These are phyloP conservation scores for Diadema setosum DNA, from an alignment of 35 echinoderm and acorn worm genomes.

Conservation along the genomic window DNA sequence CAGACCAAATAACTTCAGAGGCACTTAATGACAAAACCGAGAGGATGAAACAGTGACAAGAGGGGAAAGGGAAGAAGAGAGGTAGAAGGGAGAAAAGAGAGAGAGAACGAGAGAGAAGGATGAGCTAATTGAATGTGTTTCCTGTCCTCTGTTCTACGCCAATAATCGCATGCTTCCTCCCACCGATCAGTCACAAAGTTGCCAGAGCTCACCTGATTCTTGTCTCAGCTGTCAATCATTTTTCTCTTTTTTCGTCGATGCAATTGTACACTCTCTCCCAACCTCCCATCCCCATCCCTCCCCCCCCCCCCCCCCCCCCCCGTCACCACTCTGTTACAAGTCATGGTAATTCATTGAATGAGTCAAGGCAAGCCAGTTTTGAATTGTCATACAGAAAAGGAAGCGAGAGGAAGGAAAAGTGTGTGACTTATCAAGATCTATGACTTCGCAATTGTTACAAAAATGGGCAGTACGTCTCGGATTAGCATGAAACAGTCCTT, in stretches of 20 bases:
- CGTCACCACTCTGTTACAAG: too few species aligned
- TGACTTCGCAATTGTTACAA: too few species aligned
- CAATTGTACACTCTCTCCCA: too few species aligned
- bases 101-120: not conserved
- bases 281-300: too few species aligned
- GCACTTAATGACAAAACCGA: too few species aligned
- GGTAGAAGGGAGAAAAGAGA: not conserved
- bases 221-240: not conserved
- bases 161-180: conserved; percentile 18
- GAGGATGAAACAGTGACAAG: too few species aligned
- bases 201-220: not conserved
- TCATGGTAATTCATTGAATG: not conserved
- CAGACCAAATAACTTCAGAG: too few species aligned
- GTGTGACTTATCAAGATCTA: not conserved
- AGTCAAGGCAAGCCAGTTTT: not conserved
- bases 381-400: too few species aligned
- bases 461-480: too few species aligned
- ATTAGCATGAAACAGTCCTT: too few species aligned
- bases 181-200: not conserved
- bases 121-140: conserved; percentile 2
- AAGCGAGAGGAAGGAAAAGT: not conserved
- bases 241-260: too few species aligned
- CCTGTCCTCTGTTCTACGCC: not conserved
- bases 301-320: too few species aligned
- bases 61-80: not conserved